Evolutionary conservation across 2,888 invertebrate species (phyloP), one percentile per base, ranked within the genome.

Genomic region (Tillus elongatus): DNA sequence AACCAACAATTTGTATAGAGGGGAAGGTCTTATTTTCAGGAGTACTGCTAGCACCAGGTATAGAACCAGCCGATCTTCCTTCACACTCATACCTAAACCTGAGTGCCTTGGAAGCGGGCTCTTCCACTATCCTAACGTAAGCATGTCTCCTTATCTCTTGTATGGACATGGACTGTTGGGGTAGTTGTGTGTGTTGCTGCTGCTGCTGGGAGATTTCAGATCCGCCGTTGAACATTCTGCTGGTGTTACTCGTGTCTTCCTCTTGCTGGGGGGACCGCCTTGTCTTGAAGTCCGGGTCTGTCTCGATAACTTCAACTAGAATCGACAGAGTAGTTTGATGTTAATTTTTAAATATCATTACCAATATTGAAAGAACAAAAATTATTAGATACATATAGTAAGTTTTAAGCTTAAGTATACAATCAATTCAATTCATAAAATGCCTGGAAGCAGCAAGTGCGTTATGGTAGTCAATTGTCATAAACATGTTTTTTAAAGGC

Each of bases 21-120:
- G 92, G 92, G 67, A 76, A 91, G 1, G 89, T 87, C 67, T 87
- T 88, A 61, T 81, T 82, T 54, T 90, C 90, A n/a, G 80, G 69
- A 6, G 82, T 82, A 54, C 84, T 87, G 60, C 75, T 79, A 39
- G 79, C 79, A 39, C 92, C 92, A 36, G 89, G 89, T 53, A 92
- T 86, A 52, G 88, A 88, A 31, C 91, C 91, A 44, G 91, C 90
- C 14, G 88, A 89, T 56, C 91, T 73, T 3, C 91, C 90, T 65
- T 92, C 92, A 69, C 91, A 91, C 59, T 88, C 85, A 64, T 92
- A 92, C 2, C 92, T 77, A 67, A 91, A 92, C 58, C 86, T 72
- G 41, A 90, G 71, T 0, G 86, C 84, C 60, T 88, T 84, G 37
- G 83, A 73, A 24, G 88, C 88, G 2, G 92, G 92, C 61, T 92